Conservation (phyloP, 2,888 invertebrate species). For the Eupithecia inturbata region DNA sequence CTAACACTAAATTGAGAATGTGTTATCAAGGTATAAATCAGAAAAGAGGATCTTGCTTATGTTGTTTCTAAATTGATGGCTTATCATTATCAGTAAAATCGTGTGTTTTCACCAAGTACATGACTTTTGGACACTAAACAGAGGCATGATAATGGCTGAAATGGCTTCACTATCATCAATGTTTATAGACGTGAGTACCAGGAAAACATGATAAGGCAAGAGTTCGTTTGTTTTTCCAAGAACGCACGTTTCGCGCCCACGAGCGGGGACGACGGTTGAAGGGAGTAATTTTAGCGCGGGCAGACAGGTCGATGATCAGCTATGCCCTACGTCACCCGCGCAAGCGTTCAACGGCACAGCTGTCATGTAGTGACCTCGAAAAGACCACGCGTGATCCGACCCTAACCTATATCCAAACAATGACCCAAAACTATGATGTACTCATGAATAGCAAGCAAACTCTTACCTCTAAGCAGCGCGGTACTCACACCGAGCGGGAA, state of each 20-base stretch:
- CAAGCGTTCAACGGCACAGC: conserved; percentile 70
- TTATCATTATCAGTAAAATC: conserved; percentile 22
- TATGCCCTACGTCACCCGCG: conserved; percentile 71
- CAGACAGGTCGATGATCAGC: conserved; percentile 73
- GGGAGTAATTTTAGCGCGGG: conserved; percentile 68
- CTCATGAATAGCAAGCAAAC: conserved; percentile 40
- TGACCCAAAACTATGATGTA: conserved; percentile 62
- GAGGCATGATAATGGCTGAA: conserved; percentile 31
- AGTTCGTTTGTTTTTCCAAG: conserved; percentile 48
- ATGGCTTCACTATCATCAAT: conserved; percentile 25
- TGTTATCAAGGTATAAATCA: background rate
- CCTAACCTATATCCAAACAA: conserved; percentile 47
- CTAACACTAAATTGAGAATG: background rate
- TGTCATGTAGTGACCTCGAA: conserved; percentile 81
- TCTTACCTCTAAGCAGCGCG: conserved; percentile 61
- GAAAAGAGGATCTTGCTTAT: background rate
- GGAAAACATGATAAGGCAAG: conserved; percentile 45
- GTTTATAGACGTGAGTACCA: conserved; percentile 38
- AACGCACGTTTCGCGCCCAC: conserved; percentile 43
- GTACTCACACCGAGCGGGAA: conserved; percentile 71
- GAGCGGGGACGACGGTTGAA: conserved; percentile 52
- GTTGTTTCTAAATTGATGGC: conserved; percentile 32
- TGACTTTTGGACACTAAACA: conserved; percentile 24
- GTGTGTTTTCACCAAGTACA: conserved; percentile 31
- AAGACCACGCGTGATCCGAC: conserved; percentile 72